Evolutionary conservation across 2,113 vertebrate genomes (phyloP), one percentile per base, ranked within the genome.

Genomic region (Vimba vimba): DNA sequence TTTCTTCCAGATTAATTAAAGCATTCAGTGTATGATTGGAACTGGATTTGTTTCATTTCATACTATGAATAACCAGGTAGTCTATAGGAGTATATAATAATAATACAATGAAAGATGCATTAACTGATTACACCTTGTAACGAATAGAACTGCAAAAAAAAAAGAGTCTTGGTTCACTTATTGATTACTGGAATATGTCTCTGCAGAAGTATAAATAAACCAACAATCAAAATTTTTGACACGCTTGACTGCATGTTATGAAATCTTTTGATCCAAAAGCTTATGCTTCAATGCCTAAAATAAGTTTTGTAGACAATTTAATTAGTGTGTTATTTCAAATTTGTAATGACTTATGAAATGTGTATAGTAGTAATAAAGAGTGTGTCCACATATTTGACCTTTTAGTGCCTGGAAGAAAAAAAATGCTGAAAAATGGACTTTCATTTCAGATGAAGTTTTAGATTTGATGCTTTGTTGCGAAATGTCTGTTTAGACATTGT

Each of bases 1-100:
- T 83, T 47, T 78, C 43, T 86, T 87, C 62, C 71, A 86, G 84
- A 88, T 78, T 47, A 81, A 89, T 78, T 88, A 89, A 89, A 89
- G 71, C 85, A 64, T 87, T 86, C 85, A 66, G 33, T 84, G 74
- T 75, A 25, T 84, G 68, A 84, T 62, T 73, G 79, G 45, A 62
- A 30, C 36, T 60, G 59, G 11, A 71, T 85, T 88, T 19, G 39
- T 75, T 81, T 84, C 15, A 17, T 76, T 25, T 86, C 15, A 76
- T 84, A 81, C 1, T 69, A 36, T 73, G 62, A n/a, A 83, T 50
- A 55, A 17, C 25, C 23, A 45, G 39, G 39, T 45, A 19, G 5
- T 12, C 4, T 19, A 2, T 50, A n/a, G 36, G 10, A n/a, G 43
- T 25, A 15, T 74, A 45, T 2, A 2, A 27, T 27, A 27, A 45